Evolutionary conservation across 2,113 vertebrate genomes (phyloP), one percentile per base, ranked within the genome.

Genomic region (Nicator chloris): DNA sequence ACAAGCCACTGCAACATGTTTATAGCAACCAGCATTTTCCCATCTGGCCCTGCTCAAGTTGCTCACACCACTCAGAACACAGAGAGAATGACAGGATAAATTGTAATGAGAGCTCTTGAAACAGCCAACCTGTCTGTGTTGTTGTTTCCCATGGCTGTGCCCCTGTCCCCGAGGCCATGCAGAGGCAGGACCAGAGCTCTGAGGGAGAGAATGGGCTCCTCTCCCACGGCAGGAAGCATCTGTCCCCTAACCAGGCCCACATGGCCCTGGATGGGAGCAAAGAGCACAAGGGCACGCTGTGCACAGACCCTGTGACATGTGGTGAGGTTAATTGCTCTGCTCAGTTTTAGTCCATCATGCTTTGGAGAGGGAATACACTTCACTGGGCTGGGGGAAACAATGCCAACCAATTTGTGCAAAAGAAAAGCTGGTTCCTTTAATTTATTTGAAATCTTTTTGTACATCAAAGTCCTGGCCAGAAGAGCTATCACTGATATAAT

Each of bases 321-420:
- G 45, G 10, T 5, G 39, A 71, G 90, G 82, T 63, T 70, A 70
- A 82, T 81, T 66, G 27, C n/a, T 80, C 50, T 42, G 47, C 68
- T 64, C 5, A 2, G 10, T 47, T 86, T 83, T 61, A 90, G 68
- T 35, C 64, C 30, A 3, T 45, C 0, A 0, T 40, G 50, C 45
- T 65, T 47, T 22, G 30, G 39, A 87, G 28, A 21, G 22, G 12
- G 24, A 82, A 45, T 8, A 7, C 20, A 19, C 59, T 81, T 77
- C 21, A 4, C 51, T 39, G 61, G 39, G 24, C 0, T 0, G 7
- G 7, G 11, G 26, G 4, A 28, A 66, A 71, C 33, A 72, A 71
- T 80, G 78, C 39, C 0, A 0, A 61, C 9, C 0, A 0, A 53
- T 30, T 42, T 83, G 45, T 30, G 59, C 16, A 28, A 65, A 53